A percentile compares a stretch with the other conserved stretches of the same genome.
These are phyloP conservation scores for Phalera bucephala DNA, from an alignment of 2,888 invertebrate genomes.

Conservation along the genomic window DNA sequence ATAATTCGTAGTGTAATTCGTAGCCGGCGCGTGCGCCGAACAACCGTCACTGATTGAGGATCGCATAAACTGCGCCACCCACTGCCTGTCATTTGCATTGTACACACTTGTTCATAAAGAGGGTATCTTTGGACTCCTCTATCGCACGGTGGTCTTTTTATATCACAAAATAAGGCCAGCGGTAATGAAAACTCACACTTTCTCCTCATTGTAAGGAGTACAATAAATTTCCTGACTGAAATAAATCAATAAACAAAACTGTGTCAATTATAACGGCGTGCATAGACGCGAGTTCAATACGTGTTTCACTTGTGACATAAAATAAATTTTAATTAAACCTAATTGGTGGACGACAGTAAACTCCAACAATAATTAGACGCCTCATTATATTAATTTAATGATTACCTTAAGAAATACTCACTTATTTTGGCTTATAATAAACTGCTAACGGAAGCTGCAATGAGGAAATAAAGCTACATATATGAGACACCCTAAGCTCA, in stretches of 20 bases:
- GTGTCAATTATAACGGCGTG: slow-evolving; percentile 53
- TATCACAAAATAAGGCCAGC: slow-evolving; percentile 18
- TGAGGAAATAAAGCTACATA: not conserved
- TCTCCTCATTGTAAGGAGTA: slow-evolving; percentile 25
- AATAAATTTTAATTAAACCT: slow-evolving; percentile 65
- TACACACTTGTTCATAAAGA: slow-evolving; percentile 39
- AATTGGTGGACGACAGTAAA: slow-evolving; percentile 51
- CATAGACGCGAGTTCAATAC: slow-evolving; percentile 43
- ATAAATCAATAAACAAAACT: slow-evolving; percentile 67
- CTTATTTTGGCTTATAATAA: no score
- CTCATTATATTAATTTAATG: not conserved
- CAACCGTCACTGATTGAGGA: slow-evolving; percentile 69
- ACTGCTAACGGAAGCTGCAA: not conserved
- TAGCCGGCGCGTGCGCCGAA: slow-evolving; percentile 67
- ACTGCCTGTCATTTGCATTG: slow-evolving; percentile 60
- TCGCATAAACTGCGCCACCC: slow-evolving; percentile 69
- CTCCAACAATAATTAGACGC: slow-evolving; percentile 12
- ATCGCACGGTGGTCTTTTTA: slow-evolving; percentile 30
- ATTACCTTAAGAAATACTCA: no score
- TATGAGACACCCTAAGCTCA: slow-evolving; percentile 6
- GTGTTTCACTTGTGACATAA: slow-evolving; percentile 58
- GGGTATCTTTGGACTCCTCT: slow-evolving; percentile 29
- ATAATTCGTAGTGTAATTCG: slow-evolving; percentile 57
- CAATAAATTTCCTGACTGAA: slow-evolving; percentile 42
- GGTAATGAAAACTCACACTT: slow-evolving; percentile 28